phyloP scores from a whole-genome alignment of 2,888 invertebrate species.

The Desoria tigrina region DNA sequence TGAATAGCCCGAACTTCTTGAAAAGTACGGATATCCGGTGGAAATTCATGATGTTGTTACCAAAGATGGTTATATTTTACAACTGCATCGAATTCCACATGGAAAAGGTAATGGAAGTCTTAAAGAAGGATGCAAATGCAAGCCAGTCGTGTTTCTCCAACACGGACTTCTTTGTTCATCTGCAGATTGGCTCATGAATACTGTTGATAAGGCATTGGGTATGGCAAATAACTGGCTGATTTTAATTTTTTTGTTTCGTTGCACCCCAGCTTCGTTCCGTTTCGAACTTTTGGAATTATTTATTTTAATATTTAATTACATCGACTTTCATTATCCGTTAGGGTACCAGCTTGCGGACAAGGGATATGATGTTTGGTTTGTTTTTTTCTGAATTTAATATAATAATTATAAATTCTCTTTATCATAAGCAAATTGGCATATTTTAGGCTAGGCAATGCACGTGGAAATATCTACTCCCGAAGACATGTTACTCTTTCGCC shows the following conservation, averaged over 20 bases:
- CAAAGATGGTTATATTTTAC: constrained; percentile 36
- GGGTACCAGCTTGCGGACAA: constrained; percentile 53
- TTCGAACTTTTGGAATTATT: no score
- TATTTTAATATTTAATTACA: no score
- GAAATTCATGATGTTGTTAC: constrained; percentile 38
- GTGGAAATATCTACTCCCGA: constrained; percentile 60
- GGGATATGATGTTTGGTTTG: constrained; percentile 58
- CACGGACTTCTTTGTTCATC: constrained; percentile 59
- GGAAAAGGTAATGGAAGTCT: constrained; percentile 16
- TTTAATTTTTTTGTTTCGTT: background rate
- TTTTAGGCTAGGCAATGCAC: constrained; percentile 45
- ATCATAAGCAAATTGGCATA: no score
- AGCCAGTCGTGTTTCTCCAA: constrained; percentile 55
- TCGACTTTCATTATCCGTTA: no score
- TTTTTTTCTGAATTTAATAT: constrained; percentile 55
- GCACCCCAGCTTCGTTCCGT: background rate
- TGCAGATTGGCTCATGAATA: constrained; percentile 61
- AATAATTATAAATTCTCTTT: no score
- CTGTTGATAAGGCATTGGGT: constrained; percentile 67
- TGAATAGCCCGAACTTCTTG: constrained; percentile 27
- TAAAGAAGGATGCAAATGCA: background rate
- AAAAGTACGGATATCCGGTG: constrained; percentile 34
- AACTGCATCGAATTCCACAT: constrained; percentile 36
- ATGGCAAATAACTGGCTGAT: constrained; percentile 41
- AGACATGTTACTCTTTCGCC: constrained; percentile 54